A percentile compares a stretch with the other conserved stretches of the same genome.
These are phyloP conservation scores for Saxidomus purpurata DNA, from an alignment of 1,140 invertebrate genomes.

Conservation along the genomic window DNA sequence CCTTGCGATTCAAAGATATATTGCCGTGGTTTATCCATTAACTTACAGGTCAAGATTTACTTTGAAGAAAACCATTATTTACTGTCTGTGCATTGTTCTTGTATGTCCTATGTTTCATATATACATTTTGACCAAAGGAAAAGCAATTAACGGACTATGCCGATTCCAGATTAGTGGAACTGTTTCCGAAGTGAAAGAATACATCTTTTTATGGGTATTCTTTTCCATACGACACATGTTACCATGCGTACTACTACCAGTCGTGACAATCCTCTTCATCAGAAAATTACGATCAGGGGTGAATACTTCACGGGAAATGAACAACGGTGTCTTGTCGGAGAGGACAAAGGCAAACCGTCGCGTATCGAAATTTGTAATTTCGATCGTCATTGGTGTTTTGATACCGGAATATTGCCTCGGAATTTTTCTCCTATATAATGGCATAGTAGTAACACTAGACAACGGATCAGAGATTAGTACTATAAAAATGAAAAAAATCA, in stretches of 20 bases:
- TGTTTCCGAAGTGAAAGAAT: background rate
- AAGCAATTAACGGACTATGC: background rate
- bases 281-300: background rate
- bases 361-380: too few species aligned
- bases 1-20: background rate
- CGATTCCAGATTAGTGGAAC: background rate
- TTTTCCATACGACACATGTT: background rate
- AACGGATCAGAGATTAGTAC: too few species aligned
- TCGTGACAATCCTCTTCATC: constrained; percentile 13
- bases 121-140: background rate
- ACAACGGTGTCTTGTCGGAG: too few species aligned
- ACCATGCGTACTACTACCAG: background rate
- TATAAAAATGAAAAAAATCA: too few species aligned
- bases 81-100: background rate
- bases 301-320: too few species aligned
- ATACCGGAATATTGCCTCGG: too few species aligned
- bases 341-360: too few species aligned
- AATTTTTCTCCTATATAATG: too few species aligned
- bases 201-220: constrained; percentile 5
- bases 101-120: constrained; percentile 8
- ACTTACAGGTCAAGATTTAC: background rate
- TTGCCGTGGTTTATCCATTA: background rate
- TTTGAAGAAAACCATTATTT: background rate
- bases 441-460: too few species aligned
- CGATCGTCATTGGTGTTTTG: too few species aligned